phyloP scores from a whole-genome alignment of 2,888 invertebrate genomes.

The Plutella xylostella region DNA sequence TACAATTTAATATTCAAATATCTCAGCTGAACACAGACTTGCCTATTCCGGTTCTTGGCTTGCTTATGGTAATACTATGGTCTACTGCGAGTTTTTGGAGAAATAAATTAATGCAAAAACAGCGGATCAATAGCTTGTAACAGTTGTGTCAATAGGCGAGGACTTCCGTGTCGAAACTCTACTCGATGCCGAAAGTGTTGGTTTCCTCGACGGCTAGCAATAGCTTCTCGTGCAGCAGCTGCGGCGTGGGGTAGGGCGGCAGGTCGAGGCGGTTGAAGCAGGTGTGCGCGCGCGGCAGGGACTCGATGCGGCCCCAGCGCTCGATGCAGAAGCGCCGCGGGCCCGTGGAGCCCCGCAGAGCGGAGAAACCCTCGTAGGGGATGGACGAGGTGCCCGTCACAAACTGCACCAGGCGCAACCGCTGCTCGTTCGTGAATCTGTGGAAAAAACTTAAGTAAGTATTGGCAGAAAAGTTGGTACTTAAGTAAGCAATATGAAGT shows the following conservation, averaged over 20 bases:
- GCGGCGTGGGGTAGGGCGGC: slow-evolving; percentile 94
- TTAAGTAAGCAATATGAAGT: too few species aligned
- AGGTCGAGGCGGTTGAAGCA: slow-evolving; percentile 98
- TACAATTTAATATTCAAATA: too few species aligned
- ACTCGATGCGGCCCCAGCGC: slow-evolving; percentile 96
- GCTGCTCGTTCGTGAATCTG: slow-evolving; percentile 93
- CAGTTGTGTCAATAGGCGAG: too few species aligned
- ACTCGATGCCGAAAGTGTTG: slow-evolving; percentile 96
- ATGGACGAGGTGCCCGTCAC: slow-evolving; percentile 98
- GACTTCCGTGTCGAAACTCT: too few species aligned
- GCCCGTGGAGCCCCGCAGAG: slow-evolving; percentile 94
- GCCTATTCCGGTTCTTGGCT: too few species aligned
- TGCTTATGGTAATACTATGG: too few species aligned
- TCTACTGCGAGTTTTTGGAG: too few species aligned
- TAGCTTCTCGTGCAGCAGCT: slow-evolving; percentile 91
- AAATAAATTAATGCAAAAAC: too few species aligned
- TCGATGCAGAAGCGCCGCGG: slow-evolving; percentile 97
- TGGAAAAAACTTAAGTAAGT: too few species aligned
- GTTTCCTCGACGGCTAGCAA: slow-evolving; percentile 95
- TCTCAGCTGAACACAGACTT: too few species aligned
- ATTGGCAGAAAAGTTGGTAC: too few species aligned
- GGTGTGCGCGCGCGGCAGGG: slow-evolving; percentile 95
- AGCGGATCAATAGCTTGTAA: too few species aligned
- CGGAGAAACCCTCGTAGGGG: slow-evolving; percentile 97
- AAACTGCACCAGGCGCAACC: slow-evolving; percentile 92